Percentiles rank a stretch among this genome's conserved stretches.
Evolutionary conservation across 2,113 vertebrate species (phyloP).

Genomic region (Cryptomyrus ogoouensis): DNA sequence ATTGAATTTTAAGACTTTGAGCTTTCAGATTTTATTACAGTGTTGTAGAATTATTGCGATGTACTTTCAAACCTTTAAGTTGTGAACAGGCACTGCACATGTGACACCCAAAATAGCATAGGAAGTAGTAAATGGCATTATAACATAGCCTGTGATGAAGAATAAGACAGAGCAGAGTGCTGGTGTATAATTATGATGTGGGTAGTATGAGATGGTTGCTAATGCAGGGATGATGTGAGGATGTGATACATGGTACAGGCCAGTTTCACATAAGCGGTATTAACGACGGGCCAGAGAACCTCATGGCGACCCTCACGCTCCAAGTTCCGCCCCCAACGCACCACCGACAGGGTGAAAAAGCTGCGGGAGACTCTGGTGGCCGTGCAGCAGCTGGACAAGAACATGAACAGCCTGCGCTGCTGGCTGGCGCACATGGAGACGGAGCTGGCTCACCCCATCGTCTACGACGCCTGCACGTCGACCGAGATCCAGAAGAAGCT

Average conservation of each 20-base stretch:
- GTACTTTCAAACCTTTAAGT: neutral
- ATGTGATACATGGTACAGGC: neutral
- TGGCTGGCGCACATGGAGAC: slow-evolving; percentile 92
- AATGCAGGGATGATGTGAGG: neutral
- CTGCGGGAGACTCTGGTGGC: slow-evolving; percentile 89
- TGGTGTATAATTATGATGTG: neutral
- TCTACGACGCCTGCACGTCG: slow-evolving; percentile 82
- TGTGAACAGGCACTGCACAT: neutral
- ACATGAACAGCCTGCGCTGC: slow-evolving; percentile 83
- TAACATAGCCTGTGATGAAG: neutral
- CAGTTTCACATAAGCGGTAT: neutral
- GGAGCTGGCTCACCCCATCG: slow-evolving; percentile 83
- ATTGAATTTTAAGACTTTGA: neutral
- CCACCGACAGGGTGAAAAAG: slow-evolving; percentile 82
- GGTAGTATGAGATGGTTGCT: neutral
- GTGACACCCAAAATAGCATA: neutral
- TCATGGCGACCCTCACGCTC: neutral
- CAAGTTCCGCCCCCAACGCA: neutral
- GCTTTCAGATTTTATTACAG: neutral
- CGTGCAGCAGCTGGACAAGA: slow-evolving; percentile 93
- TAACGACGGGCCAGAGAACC: neutral
- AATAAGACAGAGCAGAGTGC: neutral
- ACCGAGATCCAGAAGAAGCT: slow-evolving; percentile 93
- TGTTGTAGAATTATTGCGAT: neutral
- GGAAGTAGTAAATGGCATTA: neutral